Conservation (phyloP, 2,113 vertebrate genomes). For the Gavia stellata region DNA sequence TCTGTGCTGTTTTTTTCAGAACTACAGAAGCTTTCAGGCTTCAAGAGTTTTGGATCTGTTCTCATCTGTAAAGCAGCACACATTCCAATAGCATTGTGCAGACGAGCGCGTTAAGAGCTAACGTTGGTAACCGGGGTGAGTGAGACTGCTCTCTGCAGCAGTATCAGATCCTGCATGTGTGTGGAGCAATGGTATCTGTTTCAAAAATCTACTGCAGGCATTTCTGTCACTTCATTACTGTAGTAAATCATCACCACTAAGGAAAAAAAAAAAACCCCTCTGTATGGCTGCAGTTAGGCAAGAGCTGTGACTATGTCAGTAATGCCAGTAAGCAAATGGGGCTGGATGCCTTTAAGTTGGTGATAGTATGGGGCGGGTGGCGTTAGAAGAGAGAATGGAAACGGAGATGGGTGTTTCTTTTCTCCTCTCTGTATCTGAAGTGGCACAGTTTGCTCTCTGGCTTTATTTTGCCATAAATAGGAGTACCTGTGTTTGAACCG, state of each 20-base stretch:
- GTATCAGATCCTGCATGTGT: not conserved
- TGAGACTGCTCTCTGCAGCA: not conserved
- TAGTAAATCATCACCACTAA: not conserved
- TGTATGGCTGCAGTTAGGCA: constrained; percentile 10
- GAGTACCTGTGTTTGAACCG: constrained; percentile 5
- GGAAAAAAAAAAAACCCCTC: not conserved
- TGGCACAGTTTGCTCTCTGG: not conserved
- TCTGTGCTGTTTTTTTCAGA: not conserved
- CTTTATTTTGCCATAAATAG: constrained; percentile 48
- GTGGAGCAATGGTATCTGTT: constrained; percentile 25
- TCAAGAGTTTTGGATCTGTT: not conserved
- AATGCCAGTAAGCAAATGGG: constrained; percentile 11
- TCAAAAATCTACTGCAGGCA: constrained; percentile 24
- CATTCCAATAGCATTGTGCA: not conserved
- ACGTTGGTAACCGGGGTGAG: not conserved
- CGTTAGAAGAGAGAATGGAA: not conserved
- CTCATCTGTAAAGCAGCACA: not conserved
- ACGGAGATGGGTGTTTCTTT: not conserved
- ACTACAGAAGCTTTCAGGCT: not conserved
- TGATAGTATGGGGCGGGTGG: not conserved
- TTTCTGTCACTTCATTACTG: constrained; percentile 34
- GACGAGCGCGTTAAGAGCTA: not conserved
- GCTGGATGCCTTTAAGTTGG: not conserved
- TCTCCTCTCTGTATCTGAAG: not conserved
- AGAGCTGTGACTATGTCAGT: not conserved